phyloP scores from a whole-genome alignment of 2,113 vertebrate species.

The Oryctolagus cuniculus region DNA sequence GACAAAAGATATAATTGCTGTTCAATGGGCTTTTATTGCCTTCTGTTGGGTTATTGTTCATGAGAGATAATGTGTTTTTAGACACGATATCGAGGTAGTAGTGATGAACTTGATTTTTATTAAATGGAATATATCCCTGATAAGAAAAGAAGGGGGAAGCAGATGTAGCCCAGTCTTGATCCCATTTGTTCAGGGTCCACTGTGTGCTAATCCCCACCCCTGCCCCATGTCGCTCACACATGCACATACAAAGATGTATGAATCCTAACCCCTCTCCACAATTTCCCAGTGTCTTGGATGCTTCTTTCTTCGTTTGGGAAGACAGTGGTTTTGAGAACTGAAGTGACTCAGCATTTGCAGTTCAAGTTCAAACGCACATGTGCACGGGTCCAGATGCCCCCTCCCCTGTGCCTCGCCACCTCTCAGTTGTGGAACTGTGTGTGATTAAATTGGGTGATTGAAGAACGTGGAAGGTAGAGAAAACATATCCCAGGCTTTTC shows the following conservation, averaged over 20 bases:
- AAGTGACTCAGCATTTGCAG: neutral
- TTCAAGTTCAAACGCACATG: neutral
- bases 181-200: neutral
- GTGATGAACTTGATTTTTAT: neutral
- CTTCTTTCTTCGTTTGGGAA: neutral
- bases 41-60: neutral
- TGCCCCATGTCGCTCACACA: neutral
- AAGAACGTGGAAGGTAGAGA: neutral
- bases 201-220: neutral
- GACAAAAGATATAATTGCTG: slow-evolving; percentile 78
- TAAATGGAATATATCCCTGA: neutral
- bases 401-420: rapidly evolving
- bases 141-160: neutral
- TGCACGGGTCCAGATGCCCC: neutral
- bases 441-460: neutral
- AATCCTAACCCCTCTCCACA: neutral
- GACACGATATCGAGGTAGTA: neutral
- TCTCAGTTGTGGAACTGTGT: neutral
- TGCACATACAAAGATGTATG: rapidly evolving
- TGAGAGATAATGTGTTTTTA: neutral
- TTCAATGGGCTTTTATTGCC: slow-evolving; percentile 39
- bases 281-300: neutral
- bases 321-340: neutral
- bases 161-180: no score
- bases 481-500: neutral